Evolutionary conservation across 2,797 vertebrate species (phyloP), one percentile per base, ranked within the genome.

Genomic region (Orientallactaga sibirica): DNA sequence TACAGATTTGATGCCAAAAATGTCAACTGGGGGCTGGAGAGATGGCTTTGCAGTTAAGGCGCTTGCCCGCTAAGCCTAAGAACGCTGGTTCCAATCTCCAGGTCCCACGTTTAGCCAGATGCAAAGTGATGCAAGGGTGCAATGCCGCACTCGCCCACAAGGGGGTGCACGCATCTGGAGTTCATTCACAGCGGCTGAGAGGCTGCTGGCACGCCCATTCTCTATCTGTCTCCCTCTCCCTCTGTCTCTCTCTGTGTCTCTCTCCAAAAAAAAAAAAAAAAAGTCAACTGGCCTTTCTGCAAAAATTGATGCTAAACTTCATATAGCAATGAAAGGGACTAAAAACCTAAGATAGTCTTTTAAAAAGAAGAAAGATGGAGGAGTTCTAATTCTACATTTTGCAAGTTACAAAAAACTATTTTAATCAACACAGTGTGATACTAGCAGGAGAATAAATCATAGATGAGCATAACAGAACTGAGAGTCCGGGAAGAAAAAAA

Each of bases 1-100:
- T 68, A 68, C 71, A 80, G 20, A 86, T 90, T 81, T 48, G 64
- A 64, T 15, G 41, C 22, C 48, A 90, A 41, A 88, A 84, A 92
- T 75, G 0, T 55, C 29, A 62, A 41, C 33, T 37, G 33, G 33
- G 33, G 33, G 33, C 33, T 37, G 33, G 33, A 37, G 33, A 37
- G 33, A 37, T 37, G 33, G 33, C 33, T 37, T 37, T 2, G 33
- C 33, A 37, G 33, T 37, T 37, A 37, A 37, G 33, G 33, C 33
- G 33, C 33, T 37, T 37, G 33, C 33, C 33, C 33, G 33, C 33
- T 37, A 37, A 37, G 33, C 33, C 33, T 37, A 37, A 37, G 33
- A 37, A 37, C 33, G 33, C 33, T 37, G 33, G 33, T 37, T 37
- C 33, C 33, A 37, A 37, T 37, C 33, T 37, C 33, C 33, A 37